Base-by-base conservation (phyloP, 2,888 invertebrate species). In the Hetaerina titia region DNA sequence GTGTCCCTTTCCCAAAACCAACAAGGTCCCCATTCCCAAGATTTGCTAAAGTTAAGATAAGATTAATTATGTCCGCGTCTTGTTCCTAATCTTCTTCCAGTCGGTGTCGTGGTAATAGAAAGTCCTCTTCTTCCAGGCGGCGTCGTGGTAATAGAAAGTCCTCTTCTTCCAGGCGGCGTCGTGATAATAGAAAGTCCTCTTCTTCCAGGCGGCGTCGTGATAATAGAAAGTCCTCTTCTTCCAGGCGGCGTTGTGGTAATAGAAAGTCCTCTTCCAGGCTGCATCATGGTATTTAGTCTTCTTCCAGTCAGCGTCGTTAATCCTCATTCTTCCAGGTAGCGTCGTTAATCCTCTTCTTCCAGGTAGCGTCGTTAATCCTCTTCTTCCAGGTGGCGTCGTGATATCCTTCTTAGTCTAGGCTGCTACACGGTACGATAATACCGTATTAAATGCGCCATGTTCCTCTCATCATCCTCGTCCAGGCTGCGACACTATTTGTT, bases 81-180 rank as follows among this genome's bases (percentile, higher is more conserved):
- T 64, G 13, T n/a, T n/a, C n/a, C n/a, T n/a, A n/a, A n/a, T 90
- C 64, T n/a, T 90, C 90, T 25, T 90, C 90, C 90, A 45, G 57
- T 45, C 74, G n/a, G 74, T n/a, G 7, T 6, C 8, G 31, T 8
- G n/a, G n/a, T n/a, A n/a, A n/a, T n/a, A n/a, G n/a, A n/a, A n/a
- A 7, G 15, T 56, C 89, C 8, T 81, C 74, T 81, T 81, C 74
- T 2, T 81, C 74, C 25, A 22, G 74, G 74, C 74, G n/a, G 74
- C 25, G 7, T 6, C 8, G 31, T 8, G n/a, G n/a, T n/a, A n/a
- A n/a, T n/a, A n/a, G n/a, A n/a, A n/a, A 7, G 45, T n/a, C 57
- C 89, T 89, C 56, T 89, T 56, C 89, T 0, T 89, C 89, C 89
- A 56, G 89, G 56, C n/a, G n/a, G n/a, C n/a, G n/a, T 22, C 69